These are phyloP conservation scores for Chromis chromis DNA, from an alignment of 2,797 vertebrate species.

Conservation along the genomic window DNA sequence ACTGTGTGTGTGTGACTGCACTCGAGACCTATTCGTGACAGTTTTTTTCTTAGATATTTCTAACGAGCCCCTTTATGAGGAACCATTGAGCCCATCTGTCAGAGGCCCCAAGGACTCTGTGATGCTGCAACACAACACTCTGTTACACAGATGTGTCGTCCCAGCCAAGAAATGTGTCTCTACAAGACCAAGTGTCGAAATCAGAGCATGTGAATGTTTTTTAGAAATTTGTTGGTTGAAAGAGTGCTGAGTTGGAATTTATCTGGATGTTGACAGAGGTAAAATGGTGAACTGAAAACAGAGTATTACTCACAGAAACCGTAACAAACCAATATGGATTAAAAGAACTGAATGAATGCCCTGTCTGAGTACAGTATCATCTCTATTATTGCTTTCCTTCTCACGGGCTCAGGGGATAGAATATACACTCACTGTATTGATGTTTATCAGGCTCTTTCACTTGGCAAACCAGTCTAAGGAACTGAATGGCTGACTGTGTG, in stretches of 20 bases:
- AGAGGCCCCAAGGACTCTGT: constrained; percentile 48
- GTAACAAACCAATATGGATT: neutral
- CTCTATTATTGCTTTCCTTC: constrained; percentile 17
- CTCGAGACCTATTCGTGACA: constrained; percentile 19
- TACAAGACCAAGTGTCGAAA: constrained; percentile 8
- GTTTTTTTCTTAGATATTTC: constrained; percentile 15
- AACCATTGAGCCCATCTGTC: constrained; percentile 66
- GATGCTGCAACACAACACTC: constrained; percentile 56
- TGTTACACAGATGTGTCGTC: constrained; percentile 24
- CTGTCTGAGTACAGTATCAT: constrained; percentile 25
- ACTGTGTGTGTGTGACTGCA: neutral
- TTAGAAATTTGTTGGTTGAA: neutral
- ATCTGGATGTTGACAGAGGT: constrained; percentile 7
- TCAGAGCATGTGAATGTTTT: constrained; percentile 23
- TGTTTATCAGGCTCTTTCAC: constrained; percentile 23
- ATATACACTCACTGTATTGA: constrained; percentile 18
- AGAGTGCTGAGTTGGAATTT: neutral
- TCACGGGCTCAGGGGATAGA: neutral
- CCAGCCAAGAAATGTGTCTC: constrained; percentile 10
- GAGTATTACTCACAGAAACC: neutral
- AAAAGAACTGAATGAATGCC: constrained; percentile 7
- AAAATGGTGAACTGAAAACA: constrained; percentile 8
- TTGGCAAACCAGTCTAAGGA: constrained; percentile 29
- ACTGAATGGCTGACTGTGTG: constrained; percentile 54
- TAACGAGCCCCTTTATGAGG: constrained; percentile 31